Base-by-base conservation (phyloP, 2,797 vertebrate genomes). In the Myotis daubentonii region DNA sequence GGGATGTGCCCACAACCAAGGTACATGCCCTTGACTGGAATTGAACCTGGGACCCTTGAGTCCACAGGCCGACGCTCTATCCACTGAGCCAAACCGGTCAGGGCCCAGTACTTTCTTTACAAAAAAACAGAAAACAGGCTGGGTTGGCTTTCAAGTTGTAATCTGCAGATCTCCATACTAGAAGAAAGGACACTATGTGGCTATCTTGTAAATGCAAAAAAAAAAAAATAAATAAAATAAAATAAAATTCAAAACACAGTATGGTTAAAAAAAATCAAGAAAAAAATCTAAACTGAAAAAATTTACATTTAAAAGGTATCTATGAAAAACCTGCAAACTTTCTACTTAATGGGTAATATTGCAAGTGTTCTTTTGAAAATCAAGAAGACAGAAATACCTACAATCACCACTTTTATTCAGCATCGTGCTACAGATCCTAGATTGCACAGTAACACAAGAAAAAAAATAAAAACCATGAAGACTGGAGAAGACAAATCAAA, bases 51-150 rank as follows among this genome's bases (percentile, higher is more conserved):
- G 47, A 47, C 47, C 47, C 47, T 47, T 47, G 11, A 47, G 47
- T 47, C 47, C 47, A 47, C 47, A 47, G 47, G 47, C 47, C 13
- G 4, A 47, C 12, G 47, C 47, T 47, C 47, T 15, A 47, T 13
- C 47, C 47, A 47, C 47, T 47, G 47, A 47, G 12, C 47, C 3
- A 47, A 47, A 47, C 47, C 13, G 13, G 47, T 47, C 47, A 13
- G 47, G 47, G 47, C 47, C 23, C 30, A 80, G 41, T 25, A 88
- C 33, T 80, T 90, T 87, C 79, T 92, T 76, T 76, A 94, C 2
- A 83, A 92, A 92, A n/a, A 96, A 87, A 68, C 20, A 72, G 57
- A 20, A n/a, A n/a, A 89, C 28, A 79, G 19, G 25, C 36, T 88
- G 3, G 22, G 81, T 65, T 93, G 55, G 15, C 36, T 28, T 80